phyloP scores from a whole-genome alignment of 2,888 invertebrate genomes.

The Paralinhomoeus sp. region DNA sequence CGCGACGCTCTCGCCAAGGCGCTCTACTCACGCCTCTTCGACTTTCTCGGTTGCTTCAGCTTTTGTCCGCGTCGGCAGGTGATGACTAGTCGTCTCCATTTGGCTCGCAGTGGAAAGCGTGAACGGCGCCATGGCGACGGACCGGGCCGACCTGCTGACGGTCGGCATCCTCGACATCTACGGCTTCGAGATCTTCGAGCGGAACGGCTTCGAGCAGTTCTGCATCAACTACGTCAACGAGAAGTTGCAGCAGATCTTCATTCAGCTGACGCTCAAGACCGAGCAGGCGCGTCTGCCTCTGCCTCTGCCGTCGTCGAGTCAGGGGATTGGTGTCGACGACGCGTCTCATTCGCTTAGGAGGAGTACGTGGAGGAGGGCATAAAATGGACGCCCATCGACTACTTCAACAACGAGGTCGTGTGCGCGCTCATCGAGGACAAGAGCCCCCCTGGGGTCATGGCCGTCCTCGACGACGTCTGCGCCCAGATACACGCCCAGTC shows the following conservation, averaged over 20 bases:
- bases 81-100: background rate
- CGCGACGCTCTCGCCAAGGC: slow-evolving; percentile 43
- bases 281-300: slow-evolving; percentile 36
- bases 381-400: slow-evolving; percentile 43
- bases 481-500: slow-evolving; percentile 44
- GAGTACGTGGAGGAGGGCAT: slow-evolving; percentile 45
- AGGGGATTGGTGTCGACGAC: no score
- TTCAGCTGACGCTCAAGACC: slow-evolving; percentile 44
- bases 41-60: slow-evolving; percentile 33
- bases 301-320: no score
- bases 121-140: slow-evolving; percentile 40
- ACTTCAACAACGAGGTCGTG: slow-evolving; percentile 46
- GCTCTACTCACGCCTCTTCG: slow-evolving; percentile 41
- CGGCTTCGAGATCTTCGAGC: slow-evolving; percentile 45
- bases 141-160: slow-evolving; percentile 27
- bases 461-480: slow-evolving; percentile 43
- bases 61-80: background rate
- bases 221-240: slow-evolving; percentile 48
- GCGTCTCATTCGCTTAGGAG: slow-evolving; percentile 34
- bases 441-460: slow-evolving; percentile 40
- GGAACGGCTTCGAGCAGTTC: slow-evolving; percentile 47
- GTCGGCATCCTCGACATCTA: slow-evolving; percentile 46
- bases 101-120: slow-evolving; percentile 33
- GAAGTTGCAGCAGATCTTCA: slow-evolving; percentile 47
- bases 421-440: slow-evolving; percentile 44